Base-by-base conservation (phyloP, 2,888 invertebrate species). In the Elgonia sp. region DNA sequence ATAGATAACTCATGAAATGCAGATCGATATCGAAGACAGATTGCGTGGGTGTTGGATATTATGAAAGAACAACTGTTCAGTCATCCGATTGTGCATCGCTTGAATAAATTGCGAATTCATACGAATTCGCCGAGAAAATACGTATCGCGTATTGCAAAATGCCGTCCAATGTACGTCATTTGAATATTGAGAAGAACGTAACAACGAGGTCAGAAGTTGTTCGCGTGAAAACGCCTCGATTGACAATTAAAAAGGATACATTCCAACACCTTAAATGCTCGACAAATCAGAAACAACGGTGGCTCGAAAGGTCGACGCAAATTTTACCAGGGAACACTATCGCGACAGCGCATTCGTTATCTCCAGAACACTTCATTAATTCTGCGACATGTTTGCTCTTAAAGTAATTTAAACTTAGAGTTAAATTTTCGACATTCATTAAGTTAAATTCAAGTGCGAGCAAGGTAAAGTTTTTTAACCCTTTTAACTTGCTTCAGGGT, bases 31-130 rank as follows among this genome's bases (percentile, higher is more conserved):
- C 70, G 40, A 63, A 81, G 72, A 63, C 46, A 62, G 8, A 84
- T 76, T 84, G 83, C 67, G 83, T 84, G 60, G 83, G 83, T 65
- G 83, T 69, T 69, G 9, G 53, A 46, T 69, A 84, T 84, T 75
- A 84, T 76, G 73, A 84, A 76, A 84, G 69, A 84, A 76, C 62
- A 72, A 40, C 70, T 39, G 55, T 82, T 72, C 72, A 70, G 40
- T 81, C 81, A 70, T 40, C 62, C 21, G 37, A 50, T 60, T 79
- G 69, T 79, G 70, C 50, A 50, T 62, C 20, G 70, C 18, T 67
- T 53, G 65, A 67, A 67, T 67, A 55, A 53, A 76, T 76, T 37
- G 57, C 16, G 55, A 21, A 50, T 46, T 62, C 21, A n/a, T 72
- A 53, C 39, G 46, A 81, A 81, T 73, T 50, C 39, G 53, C 53